Base-by-base conservation (phyloP, 1,140 invertebrate species). In the Zaprionus camerounensis region DNA sequence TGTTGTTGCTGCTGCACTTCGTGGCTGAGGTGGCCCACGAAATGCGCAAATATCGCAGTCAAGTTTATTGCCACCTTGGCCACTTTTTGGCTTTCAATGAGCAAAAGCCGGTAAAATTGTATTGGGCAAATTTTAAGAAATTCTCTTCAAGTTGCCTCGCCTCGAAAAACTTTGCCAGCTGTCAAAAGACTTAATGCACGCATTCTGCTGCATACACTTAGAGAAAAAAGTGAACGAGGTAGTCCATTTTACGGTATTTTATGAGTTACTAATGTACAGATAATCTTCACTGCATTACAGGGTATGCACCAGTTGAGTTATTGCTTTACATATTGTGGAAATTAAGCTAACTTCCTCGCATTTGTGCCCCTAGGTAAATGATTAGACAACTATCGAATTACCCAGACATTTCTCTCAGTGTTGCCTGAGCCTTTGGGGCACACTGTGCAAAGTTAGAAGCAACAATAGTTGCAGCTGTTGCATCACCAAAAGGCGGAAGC, bases 381-480 rank as follows among this genome's bases (percentile, higher is more conserved):
- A 31, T 31, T 31, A 31, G 28, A 0, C 0, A 36, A 38, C 12
- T 9, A 17, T 34, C 31, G 31, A 46, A 46, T 7, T 46, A 51
- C 9, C 0, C 46, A 11, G 3, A 3, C 20, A 51, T 22, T 51
- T 51, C 20, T 22, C 11, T 13, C 20, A 24, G 46, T 51, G 46
- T 51, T 22, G 7, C 7, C 46, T 5, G 22, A 34, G 53, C 53
- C 22, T 28, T 38, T 20, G 20, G 15, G 15, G 56, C 51, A 63
- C 62, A 67, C 55, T 82, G 22, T 82, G 22, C 67, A 67, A 71
- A 76, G 80, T 71, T 70, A 57, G 36, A 58, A 62, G 62, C 56
- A 82, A 87, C 66, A 74, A 72, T 73, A 78, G 69, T 53, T 56
- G 56, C 83, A 87, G 83, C 83, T 83, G 82, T 70, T 75, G 78